These are phyloP conservation scores for Campaea margaritaria DNA, from an alignment of 2,888 invertebrate species.

Conservation along the genomic window DNA sequence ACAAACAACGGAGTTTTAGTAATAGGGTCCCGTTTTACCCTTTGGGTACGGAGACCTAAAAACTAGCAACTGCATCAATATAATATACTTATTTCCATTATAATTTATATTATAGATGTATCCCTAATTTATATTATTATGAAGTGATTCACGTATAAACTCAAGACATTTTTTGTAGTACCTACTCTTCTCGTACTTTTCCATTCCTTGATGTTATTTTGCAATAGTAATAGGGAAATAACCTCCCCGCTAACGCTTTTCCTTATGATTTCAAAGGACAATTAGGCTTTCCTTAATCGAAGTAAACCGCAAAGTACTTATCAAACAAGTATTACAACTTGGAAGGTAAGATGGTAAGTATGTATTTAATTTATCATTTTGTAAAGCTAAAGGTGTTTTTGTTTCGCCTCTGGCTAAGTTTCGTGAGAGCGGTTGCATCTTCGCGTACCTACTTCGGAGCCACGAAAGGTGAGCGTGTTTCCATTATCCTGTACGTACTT, in stretches of 20 bases:
- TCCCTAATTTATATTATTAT: no score
- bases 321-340: background rate
- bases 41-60: no score
- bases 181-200: no score
- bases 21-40: no score
- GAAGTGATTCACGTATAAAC: no score
- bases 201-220: no score
- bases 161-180: no score
- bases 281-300: background rate
- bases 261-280: no score
- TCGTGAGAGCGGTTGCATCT: slow-evolving; percentile 37
- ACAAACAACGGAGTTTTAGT: no score
- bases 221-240: background rate
- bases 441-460: slow-evolving; percentile 22
- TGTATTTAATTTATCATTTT: slow-evolving; percentile 29
- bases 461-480: slow-evolving; percentile 25
- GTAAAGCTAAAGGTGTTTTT: slow-evolving; percentile 31
- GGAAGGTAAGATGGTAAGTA: slow-evolving; percentile 23
- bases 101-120: no score
- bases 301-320: slow-evolving; percentile 8
- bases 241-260: background rate
- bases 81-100: no score
- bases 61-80: no score
- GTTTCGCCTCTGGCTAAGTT: slow-evolving; percentile 29
- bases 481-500: slow-evolving; percentile 29